Percentiles rank a stretch among this genome's conserved stretches.
Evolutionary conservation across 2,797 vertebrate species (phyloP).

Genomic region (Pangasius mekongensis): DNA sequence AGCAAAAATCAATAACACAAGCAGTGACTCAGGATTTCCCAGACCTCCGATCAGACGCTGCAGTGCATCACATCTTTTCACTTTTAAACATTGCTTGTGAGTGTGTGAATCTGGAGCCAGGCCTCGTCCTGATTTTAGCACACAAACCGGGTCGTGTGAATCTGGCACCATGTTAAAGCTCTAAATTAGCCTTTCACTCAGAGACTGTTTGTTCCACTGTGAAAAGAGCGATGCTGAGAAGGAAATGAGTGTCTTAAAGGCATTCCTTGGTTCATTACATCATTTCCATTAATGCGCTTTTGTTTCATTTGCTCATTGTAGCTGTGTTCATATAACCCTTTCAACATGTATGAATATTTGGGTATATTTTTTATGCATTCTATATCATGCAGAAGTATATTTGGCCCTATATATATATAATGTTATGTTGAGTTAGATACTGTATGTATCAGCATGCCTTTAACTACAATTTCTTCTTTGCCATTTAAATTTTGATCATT

Average conservation of each 20-base stretch:
- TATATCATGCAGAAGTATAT: background rate
- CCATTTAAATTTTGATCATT: background rate
- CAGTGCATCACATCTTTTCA: background rate
- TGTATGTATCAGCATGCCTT: background rate
- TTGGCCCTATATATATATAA: background rate
- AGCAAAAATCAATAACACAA: slow-evolving; percentile 33
- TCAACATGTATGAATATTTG: background rate
- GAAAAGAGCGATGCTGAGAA: slow-evolving; percentile 44
- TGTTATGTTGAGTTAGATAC: background rate
- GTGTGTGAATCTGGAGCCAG: slow-evolving; percentile 14
- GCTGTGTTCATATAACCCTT: background rate
- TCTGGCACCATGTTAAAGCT: slow-evolving; percentile 55
- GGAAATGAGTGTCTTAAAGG: slow-evolving; percentile 49
- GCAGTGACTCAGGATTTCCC: slow-evolving; percentile 39
- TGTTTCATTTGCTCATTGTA: slow-evolving; percentile 32
- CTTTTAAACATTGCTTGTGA: slow-evolving; percentile 20
- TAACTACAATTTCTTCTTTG: background rate
- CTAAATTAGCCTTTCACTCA: slow-evolving; percentile 51
- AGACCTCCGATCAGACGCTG: slow-evolving; percentile 10
- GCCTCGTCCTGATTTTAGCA: slow-evolving; percentile 33
- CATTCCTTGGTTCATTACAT: slow-evolving; percentile 43
- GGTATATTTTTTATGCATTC: background rate
- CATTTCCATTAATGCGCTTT: slow-evolving; percentile 38
- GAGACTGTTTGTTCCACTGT: slow-evolving; percentile 47
- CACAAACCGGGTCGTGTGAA: slow-evolving; percentile 56